Conservation (phyloP, 2,113 vertebrate species). For the Indri indri region DNA sequence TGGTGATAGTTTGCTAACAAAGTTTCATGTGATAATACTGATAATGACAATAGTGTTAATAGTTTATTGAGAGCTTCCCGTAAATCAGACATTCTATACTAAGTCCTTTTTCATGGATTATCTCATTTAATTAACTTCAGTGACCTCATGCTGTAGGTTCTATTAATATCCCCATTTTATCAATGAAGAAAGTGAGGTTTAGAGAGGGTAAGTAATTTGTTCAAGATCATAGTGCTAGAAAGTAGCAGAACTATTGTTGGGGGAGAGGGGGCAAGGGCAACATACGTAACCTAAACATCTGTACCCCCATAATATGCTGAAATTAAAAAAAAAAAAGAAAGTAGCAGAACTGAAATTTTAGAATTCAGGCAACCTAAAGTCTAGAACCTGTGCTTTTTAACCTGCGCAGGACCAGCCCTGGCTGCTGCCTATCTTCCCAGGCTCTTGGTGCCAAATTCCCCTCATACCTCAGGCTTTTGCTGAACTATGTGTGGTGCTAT, state of each 20-base stretch:
- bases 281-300: too few species aligned
- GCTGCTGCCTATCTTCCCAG: background rate
- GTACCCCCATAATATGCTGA: too few species aligned
- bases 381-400: background rate
- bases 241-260: background rate
- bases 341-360: constrained; percentile 24
- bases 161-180: constrained; percentile 31
- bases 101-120: constrained; percentile 16
- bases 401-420: background rate
- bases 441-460: background rate
- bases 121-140: constrained; percentile 19
- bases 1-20: background rate
- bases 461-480: background rate
- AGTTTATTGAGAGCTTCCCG: background rate
- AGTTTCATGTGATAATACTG: background rate
- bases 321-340: background rate
- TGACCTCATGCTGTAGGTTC: background rate
- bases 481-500: background rate
- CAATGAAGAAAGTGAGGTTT: background rate
- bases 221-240: constrained; percentile 3
- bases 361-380: background rate
- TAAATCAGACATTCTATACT: background rate
- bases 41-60: background rate
- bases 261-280: too few species aligned
- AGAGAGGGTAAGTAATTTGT: constrained; percentile 7